Evolutionary conservation across 64 coral and sea anemone genomes (phyloP), one percentile per base, ranked within the genome.

Genomic region (Trachythela sp.): DNA sequence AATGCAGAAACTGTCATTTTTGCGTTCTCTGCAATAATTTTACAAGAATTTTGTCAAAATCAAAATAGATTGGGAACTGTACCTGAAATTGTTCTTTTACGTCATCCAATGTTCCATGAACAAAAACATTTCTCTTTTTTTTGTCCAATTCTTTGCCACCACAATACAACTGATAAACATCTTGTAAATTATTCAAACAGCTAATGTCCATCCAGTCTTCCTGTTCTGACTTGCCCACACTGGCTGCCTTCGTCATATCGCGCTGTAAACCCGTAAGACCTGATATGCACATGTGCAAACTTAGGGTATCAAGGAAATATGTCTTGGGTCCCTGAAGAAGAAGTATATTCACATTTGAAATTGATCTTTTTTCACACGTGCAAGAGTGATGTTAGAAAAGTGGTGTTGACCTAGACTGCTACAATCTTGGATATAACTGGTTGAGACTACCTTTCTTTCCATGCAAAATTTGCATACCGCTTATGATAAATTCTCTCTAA

Each of bases 321-420:
- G 89, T 98, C 77, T 98, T 98, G 41, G 95, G 93, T 56, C 95
- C 95, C 95, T 98, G 50, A 29, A n/a, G n/a, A n/a, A n/a, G n/a
- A n/a, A n/a, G n/a, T n/a, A n/a, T n/a, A n/a, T n/a, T n/a, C n/a
- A n/a, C n/a, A n/a, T n/a, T n/a, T n/a, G n/a, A 39, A 64, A 64
- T n/a, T 64, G 26, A 5, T 18, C 4, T 59, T 59, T 22, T 11
- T 59, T 45, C 11, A 45, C 42, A 6, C 11, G 42, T 45, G 11
- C 42, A 45, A 45, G 42, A 45, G 4, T 45, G 4, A 45, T 45
- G 42, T n/a, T n/a, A n/a, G n/a, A n/a, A n/a, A n/a, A n/a, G n/a
- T n/a, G n/a, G n/a, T n/a, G n/a, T n/a, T n/a, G n/a, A n/a, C n/a
- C n/a, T n/a, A n/a, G n/a, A n/a, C n/a, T n/a, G n/a, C n/a, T n/a